Evolutionary conservation across 2,888 invertebrate species (phyloP).

Genomic region (Galerucella calmariensis): DNA sequence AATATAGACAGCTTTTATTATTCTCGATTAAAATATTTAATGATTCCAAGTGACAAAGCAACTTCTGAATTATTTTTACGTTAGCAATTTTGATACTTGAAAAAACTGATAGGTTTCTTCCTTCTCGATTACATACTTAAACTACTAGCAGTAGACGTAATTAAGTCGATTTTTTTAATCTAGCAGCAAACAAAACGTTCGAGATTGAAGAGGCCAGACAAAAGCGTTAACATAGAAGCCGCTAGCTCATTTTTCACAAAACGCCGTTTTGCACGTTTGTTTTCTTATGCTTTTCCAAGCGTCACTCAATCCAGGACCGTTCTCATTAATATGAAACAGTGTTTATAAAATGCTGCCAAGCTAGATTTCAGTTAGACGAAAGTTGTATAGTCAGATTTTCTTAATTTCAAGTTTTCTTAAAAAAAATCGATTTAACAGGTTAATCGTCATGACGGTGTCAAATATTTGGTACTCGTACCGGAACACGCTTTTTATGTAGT

Average conservation of each 20-base stretch:
- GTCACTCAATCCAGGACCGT: not conserved
- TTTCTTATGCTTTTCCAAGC: constrained; percentile 7
- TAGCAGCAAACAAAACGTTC: constrained; percentile 25
- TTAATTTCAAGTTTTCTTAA: too few species aligned
- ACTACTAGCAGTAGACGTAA: not conserved
- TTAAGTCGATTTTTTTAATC: constrained; percentile 28
- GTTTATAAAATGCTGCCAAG: too few species aligned
- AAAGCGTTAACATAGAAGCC: constrained; percentile 22
- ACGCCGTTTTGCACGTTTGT: constrained; percentile 25
- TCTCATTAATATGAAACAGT: not conserved
- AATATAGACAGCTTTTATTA: not conserved
- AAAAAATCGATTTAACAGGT: too few species aligned
- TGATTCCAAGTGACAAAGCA: not conserved
- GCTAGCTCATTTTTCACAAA: constrained; percentile 32
- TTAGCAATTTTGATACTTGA: not conserved
- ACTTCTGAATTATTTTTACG: constrained; percentile 1
- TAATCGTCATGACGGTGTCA: too few species aligned
- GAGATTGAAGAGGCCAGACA: constrained; percentile 29
- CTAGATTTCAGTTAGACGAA: too few species aligned
- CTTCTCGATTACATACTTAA: not conserved
- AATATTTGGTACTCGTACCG: too few species aligned
- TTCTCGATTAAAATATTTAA: not conserved
- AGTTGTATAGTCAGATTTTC: too few species aligned
- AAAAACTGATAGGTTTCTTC: too few species aligned
- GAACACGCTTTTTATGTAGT: too few species aligned